Evolutionary conservation across 2,797 vertebrate species (phyloP).

Genomic region (Gadopsis marmoratus): DNA sequence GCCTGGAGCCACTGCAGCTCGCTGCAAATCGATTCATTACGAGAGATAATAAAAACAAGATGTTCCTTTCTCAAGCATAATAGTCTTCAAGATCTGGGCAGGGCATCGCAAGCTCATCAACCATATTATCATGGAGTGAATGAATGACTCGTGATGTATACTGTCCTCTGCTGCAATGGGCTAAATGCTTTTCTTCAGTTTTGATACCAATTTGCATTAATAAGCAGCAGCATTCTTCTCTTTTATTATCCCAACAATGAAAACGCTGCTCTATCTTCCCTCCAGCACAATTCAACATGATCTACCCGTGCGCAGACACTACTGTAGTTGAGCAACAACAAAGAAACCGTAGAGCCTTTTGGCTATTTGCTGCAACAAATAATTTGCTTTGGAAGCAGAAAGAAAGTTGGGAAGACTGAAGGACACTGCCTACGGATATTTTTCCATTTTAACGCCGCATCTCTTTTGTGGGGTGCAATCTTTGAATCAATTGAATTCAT

Average conservation of each 20-base stretch:
- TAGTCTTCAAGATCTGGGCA: constrained; percentile 60
- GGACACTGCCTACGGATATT: constrained; percentile 65
- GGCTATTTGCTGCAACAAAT: constrained; percentile 79
- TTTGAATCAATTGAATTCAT: constrained; percentile 46
- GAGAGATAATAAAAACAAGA: constrained; percentile 76
- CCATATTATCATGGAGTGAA: constrained; percentile 62
- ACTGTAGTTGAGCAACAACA: constrained; percentile 59
- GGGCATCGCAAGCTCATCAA: constrained; percentile 65
- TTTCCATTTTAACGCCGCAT: constrained; percentile 48
- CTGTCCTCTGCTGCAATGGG: constrained; percentile 51
- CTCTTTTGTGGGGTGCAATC: constrained; percentile 52
- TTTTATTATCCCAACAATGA: constrained; percentile 75
- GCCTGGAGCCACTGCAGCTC: constrained; percentile 40
- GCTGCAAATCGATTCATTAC: constrained; percentile 74
- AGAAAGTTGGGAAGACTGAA: constrained; percentile 67
- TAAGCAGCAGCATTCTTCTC: constrained; percentile 70
- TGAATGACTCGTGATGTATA: constrained; percentile 60
- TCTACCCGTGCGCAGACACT: constrained; percentile 68
- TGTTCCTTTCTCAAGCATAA: constrained; percentile 71
- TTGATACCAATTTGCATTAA: constrained; percentile 80
- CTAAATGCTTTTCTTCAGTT: constrained; percentile 66
- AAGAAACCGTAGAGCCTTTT: constrained; percentile 66
- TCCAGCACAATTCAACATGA: constrained; percentile 69
- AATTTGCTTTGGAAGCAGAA: constrained; percentile 81
- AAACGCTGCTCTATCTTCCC: constrained; percentile 64